phyloP scores from a whole-genome alignment of 2,797 vertebrate species.

The Syngnathus acus region DNA sequence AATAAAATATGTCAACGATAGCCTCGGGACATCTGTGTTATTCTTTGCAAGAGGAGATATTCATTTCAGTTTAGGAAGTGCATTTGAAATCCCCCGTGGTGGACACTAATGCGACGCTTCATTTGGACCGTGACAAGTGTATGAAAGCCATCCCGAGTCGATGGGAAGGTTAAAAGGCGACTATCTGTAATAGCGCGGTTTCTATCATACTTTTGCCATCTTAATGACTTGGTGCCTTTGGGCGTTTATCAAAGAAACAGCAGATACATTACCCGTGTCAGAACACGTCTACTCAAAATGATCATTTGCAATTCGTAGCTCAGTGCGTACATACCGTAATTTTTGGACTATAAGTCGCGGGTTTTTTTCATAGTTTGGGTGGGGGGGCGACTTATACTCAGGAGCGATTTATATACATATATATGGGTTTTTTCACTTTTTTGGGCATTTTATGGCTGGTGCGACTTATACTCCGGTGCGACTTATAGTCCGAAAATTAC shows the following conservation, averaged over 20 bases:
- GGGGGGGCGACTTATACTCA: too few relatives aligned
- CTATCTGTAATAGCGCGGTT: constrained; percentile 35
- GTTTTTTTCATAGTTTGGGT: too few relatives aligned
- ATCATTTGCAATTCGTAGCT: constrained; percentile 38
- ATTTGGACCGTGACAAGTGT: constrained; percentile 13
- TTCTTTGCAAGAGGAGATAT: constrained; percentile 3
- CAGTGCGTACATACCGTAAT: constrained; percentile 6
- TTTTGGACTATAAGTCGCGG: too few relatives aligned
- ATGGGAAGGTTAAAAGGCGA: constrained; percentile 34
- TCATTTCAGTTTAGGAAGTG: constrained; percentile 5
- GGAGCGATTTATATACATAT: too few relatives aligned
- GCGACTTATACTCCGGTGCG: too few relatives aligned
- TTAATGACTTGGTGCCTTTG: constrained; percentile 54
- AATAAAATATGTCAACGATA: background rate
- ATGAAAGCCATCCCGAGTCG: constrained; percentile 36
- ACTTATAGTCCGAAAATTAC: too few relatives aligned
- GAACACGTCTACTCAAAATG: constrained; percentile 37
- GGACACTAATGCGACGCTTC: constrained; percentile 8
- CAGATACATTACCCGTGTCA: constrained; percentile 58
- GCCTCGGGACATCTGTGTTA: constrained; percentile 1
- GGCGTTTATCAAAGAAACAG: constrained; percentile 49
- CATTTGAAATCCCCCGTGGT: constrained; percentile 13
- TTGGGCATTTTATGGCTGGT: too few relatives aligned
- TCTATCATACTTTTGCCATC: constrained; percentile 40
- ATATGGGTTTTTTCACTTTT: too few relatives aligned